Evolutionary conservation across 2,888 invertebrate species (phyloP), one percentile per base, ranked within the genome.

Genomic region (Ctena decussata): DNA sequence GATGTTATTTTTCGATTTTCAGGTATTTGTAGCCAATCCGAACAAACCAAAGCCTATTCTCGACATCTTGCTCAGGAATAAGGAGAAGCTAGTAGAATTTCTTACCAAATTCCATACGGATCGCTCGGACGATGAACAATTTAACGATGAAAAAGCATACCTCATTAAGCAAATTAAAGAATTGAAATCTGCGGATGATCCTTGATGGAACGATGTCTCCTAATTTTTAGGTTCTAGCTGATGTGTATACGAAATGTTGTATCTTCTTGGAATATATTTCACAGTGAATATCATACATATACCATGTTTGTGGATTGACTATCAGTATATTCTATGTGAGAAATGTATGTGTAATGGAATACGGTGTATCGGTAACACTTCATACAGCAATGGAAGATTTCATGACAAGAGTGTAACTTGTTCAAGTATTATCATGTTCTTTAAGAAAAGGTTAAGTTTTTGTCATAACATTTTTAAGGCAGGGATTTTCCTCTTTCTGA

Each of bases 11-110:
- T n/a, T n/a, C n/a, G 6, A 11, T 74, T 97, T 96, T 76, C 96
- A 99, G 98, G 99, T 99, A 95, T 99, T 99, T 97, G 99, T 99
- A 96, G 99, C 99, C 94, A 99, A 99, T 97, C 99, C 99, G 91
- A 99, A 99, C 97, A 99, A 99, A 97, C 99, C 99, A 91, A 99
- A 98, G 96, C 99, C 99, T 91, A 99, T 99, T 95, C 96, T 99
- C 97, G 99, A 99, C 96, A 99, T 99, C 96, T 97, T 99, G 96
- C 97, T 99, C 95, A 97, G 99, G 94, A 99, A 99, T 97, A 98
- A 99, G 97, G 99, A 99, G 93, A 99, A 99, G 96, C 96, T 99
- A 96, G 99, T 99, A 92, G 99, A 99, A 95, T 99, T 99, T 96
- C 97, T 99, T 93, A 98, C 98, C 96, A 98, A 98, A 96, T 99